A percentile compares a stretch with the other conserved stretches of the same genome.
Evolutionary conservation across 2,113 vertebrate species (phyloP).

Genomic region (Cinclus cinclus): DNA sequence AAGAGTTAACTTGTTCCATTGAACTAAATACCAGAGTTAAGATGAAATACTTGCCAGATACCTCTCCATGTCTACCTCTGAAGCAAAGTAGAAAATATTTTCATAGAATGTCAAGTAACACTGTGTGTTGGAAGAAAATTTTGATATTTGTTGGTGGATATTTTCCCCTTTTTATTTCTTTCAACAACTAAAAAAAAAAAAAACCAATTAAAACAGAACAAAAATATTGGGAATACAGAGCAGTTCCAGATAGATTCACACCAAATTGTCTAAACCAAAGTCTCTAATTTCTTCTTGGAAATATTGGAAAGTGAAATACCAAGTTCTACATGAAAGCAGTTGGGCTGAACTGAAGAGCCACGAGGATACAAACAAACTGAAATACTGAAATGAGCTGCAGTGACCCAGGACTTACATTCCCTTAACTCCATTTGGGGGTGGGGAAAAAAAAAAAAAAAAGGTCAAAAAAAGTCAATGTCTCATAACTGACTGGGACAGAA

Average conservation of each 20-base stretch:
- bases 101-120: not conserved
- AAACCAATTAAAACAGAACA: not conserved
- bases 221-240: not conserved
- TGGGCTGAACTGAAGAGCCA: not conserved
- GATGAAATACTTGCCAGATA: not conserved
- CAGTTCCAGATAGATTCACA: not conserved
- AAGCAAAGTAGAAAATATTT: not conserved
- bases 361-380: not conserved
- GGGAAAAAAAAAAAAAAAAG: not conserved
- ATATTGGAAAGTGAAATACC: not conserved
- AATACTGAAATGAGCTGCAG: not conserved
- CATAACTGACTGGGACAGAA: not conserved
- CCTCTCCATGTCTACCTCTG: not conserved
- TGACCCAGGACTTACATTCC: not conserved
- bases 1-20: not conserved
- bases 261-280: not conserved
- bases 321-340: not conserved
- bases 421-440: not conserved
- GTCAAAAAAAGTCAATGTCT: not conserved
- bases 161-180: not conserved
- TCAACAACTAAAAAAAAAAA: too few species aligned
- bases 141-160: accelerated
- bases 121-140: not conserved
- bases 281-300: not conserved
- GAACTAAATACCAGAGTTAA: not conserved